A percentile compares a stretch with the other conserved stretches of the same genome.
Evolutionary conservation across 1,140 invertebrate species (phyloP).

Genomic region (Brachionus paranguensis): DNA sequence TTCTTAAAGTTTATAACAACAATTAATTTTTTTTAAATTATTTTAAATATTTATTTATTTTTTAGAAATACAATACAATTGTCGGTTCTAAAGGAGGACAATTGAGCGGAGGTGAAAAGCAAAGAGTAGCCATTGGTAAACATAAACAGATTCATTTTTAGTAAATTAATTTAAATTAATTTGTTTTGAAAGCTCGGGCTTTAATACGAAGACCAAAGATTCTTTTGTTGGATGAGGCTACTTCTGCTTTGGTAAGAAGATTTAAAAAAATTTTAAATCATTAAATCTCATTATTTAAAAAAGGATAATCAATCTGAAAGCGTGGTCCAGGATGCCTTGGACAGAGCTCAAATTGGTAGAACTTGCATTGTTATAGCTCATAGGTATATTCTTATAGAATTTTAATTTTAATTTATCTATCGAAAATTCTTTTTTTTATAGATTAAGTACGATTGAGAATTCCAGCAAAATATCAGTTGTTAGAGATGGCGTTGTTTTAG

Average conservation of each 20-base stretch:
- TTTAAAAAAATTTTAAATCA: not conserved
- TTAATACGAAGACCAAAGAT: constrained; percentile 67
- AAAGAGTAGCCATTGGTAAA: constrained; percentile 44
- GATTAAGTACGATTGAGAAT: constrained; percentile 29
- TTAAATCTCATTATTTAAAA: not conserved
- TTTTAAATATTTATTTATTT: not conserved
- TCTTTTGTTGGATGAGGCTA: constrained; percentile 77
- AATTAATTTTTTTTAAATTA: no score
- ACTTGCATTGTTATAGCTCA: constrained; percentile 59
- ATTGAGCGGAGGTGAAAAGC: constrained; percentile 55
- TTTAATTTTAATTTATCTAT: not conserved
- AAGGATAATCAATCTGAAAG: constrained; percentile 71
- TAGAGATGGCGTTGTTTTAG: constrained; percentile 1
- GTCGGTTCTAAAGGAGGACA: constrained; percentile 52
- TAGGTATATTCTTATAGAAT: constrained; percentile 6
- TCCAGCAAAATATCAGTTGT: constrained; percentile 30
- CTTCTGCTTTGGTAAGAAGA: constrained; percentile 67
- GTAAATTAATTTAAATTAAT: not conserved
- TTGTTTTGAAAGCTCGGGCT: constrained; percentile 15
- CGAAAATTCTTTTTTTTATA: not conserved
- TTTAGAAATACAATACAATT: constrained; percentile 48
- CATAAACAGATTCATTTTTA: not conserved
- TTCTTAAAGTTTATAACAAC: no score
- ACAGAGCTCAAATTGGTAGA: constrained; percentile 50
- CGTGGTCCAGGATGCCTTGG: constrained; percentile 58